A percentile compares a stretch with the other conserved stretches of the same genome.
phyloP scores from a whole-genome alignment of 2,113 vertebrate genomes.

The Brachyhypopomus gauderio region DNA sequence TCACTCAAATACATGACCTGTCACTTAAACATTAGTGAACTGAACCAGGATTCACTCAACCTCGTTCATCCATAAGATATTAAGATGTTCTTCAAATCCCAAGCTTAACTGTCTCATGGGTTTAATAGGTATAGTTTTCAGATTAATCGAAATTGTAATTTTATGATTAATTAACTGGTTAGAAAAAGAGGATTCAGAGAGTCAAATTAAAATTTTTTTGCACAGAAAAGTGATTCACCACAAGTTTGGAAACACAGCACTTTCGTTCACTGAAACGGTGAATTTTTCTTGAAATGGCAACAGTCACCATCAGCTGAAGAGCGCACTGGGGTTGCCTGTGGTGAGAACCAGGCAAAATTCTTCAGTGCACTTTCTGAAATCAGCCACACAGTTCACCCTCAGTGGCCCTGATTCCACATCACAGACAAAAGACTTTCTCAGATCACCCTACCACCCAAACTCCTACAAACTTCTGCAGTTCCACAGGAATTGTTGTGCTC shows the following conservation, averaged over 20 bases:
- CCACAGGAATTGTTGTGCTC: background rate
- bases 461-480: background rate
- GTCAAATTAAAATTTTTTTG: background rate
- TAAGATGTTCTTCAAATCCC: too few species aligned
- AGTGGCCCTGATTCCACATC: background rate
- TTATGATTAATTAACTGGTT: background rate
- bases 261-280: background rate
- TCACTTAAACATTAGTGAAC: conserved; percentile 59
- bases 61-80: background rate
- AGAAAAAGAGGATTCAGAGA: background rate
- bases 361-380: conserved; percentile 11
- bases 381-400: conserved; percentile 21
- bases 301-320: conserved; percentile 29
- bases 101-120: too few species aligned
- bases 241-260: background rate
- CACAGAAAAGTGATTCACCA: background rate
- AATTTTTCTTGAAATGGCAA: background rate
- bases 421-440: conserved; percentile 12
- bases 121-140: too few species aligned
- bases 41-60: background rate
- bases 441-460: background rate
- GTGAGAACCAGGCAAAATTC: background rate
- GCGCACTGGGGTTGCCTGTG: conserved; percentile 29
- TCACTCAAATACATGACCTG: conserved; percentile 64
- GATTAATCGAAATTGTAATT: too few species aligned